Evolutionary conservation across 1,140 invertebrate genomes (phyloP).

Genomic region (Philotrypesis tridentata): DNA sequence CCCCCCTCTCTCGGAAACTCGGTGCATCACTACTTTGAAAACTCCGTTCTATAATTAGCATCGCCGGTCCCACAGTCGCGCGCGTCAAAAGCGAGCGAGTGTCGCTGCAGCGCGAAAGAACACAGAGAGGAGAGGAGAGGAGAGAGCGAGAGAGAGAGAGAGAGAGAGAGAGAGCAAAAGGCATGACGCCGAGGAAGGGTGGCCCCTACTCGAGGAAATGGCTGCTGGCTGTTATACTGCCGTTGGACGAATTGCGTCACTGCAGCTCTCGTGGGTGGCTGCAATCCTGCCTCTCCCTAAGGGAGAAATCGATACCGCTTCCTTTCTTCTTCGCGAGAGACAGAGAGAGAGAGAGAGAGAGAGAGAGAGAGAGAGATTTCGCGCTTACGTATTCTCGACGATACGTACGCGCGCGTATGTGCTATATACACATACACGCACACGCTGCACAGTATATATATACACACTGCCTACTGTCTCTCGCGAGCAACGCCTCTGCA

Average conservation of each 20-base stretch:
- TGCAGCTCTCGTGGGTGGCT: constrained; percentile 47
- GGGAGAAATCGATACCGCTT: constrained; percentile 65
- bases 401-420: neutral
- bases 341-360: too few species aligned
- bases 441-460: too few species aligned
- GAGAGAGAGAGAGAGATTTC: too few species aligned
- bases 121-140: too few species aligned
- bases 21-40: neutral
- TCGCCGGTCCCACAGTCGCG: neutral
- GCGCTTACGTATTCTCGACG: too few species aligned
- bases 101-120: too few species aligned
- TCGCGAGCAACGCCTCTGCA: too few species aligned
- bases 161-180: neutral
- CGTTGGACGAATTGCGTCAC: constrained; percentile 56
- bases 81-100: too few species aligned
- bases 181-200: neutral
- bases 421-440: too few species aligned
- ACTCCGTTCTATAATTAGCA: neutral
- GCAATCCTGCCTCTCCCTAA: constrained; percentile 53
- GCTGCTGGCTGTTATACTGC: constrained; percentile 35
- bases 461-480: too few species aligned
- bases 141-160: too few species aligned
- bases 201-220: neutral
- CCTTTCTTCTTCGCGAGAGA: constrained; percentile 50
- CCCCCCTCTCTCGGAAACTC: constrained; percentile 5